Conservation (phyloP, 2,113 vertebrate species). For the Mobula birostris region DNA sequence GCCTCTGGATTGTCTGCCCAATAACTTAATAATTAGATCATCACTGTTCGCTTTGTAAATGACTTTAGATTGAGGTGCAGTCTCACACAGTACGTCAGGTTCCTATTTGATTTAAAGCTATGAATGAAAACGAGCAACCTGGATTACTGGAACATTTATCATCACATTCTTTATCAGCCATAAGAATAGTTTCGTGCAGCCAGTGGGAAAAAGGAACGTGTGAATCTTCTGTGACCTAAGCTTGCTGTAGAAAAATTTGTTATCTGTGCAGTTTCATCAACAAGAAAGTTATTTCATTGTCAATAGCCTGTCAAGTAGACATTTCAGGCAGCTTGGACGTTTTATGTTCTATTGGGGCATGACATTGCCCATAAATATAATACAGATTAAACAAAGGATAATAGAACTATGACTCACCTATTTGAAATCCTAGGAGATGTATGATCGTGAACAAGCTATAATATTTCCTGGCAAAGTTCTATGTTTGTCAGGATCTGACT, state of each 20-base stretch:
- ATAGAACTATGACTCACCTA: conserved; percentile 26
- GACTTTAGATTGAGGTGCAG: neutral
- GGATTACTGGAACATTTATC: neutral
- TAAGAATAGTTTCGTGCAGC: neutral
- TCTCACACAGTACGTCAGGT: neutral
- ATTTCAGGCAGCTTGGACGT: neutral
- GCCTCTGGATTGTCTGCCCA: no score
- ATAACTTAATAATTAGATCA: no score
- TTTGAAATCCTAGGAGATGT: conserved; percentile 31
- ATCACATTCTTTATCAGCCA: neutral
- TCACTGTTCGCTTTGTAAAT: no score
- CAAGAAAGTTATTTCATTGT: neutral
- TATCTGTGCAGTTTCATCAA: neutral
- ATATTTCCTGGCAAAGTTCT: conserved; percentile 21
- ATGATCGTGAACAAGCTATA: conserved; percentile 8
- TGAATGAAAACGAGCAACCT: neutral
- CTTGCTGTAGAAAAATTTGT: neutral
- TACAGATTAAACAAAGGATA: conserved; percentile 21
- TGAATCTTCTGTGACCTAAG: neutral
- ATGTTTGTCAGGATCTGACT: conserved; percentile 21
- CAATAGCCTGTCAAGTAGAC: neutral
- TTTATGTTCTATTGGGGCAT: conserved; percentile 5
- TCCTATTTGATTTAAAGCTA: no score
- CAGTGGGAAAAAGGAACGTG: neutral
- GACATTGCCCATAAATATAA: conserved; percentile 26